Conservation (phyloP, 2,888 invertebrate species). For the Agrochola lota region DNA sequence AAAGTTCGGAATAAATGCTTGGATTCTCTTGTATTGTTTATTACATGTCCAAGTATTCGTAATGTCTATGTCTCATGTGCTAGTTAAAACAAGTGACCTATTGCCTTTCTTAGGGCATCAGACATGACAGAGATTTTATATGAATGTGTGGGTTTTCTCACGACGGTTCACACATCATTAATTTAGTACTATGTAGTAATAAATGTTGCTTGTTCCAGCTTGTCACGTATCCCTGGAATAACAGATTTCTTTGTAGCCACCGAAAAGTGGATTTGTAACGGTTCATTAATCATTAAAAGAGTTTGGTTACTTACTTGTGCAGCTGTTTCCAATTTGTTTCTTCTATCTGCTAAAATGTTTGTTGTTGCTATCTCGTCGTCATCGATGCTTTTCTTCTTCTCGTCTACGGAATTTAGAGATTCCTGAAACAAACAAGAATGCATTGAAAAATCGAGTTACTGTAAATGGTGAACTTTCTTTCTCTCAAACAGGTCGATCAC, state of each 20-base stretch:
- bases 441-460: background rate
- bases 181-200: background rate
- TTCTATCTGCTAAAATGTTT: slow-evolving; percentile 87
- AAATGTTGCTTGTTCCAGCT: background rate
- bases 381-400: slow-evolving; percentile 86
- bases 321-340: slow-evolving; percentile 90
- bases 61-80: slow-evolving; percentile 12
- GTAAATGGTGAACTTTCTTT: background rate
- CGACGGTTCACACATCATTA: slow-evolving; percentile 34
- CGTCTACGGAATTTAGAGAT: slow-evolving; percentile 84
- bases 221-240: background rate
- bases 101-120: slow-evolving; percentile 39
- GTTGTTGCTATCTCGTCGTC: slow-evolving; percentile 82
- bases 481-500: too few species aligned
- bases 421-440: slow-evolving; percentile 82
- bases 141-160: slow-evolving; percentile 50
- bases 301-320: slow-evolving; percentile 84
- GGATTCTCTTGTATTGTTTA: slow-evolving; percentile 29
- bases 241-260: background rate
- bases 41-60: slow-evolving; percentile 20
- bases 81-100: slow-evolving; percentile 50
- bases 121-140: slow-evolving; percentile 23
- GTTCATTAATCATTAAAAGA: background rate
- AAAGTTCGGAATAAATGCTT: slow-evolving; percentile 40
- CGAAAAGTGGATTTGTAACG: background rate